Conservation (phyloP, 2,888 invertebrate genomes). For the Drosophila emarginata region DNA sequence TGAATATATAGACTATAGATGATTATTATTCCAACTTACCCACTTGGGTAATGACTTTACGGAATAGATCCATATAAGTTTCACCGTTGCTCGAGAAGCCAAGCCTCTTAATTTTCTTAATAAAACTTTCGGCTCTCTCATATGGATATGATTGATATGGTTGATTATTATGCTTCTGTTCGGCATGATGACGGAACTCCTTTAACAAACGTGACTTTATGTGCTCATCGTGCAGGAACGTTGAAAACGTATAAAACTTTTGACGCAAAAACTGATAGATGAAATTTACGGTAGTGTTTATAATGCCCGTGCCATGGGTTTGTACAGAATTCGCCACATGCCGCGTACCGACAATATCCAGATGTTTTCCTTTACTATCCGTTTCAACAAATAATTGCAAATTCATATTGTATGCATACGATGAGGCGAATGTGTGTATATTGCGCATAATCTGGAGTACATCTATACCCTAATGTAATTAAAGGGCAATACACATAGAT, state of each 20-base stretch:
- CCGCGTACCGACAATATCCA: conserved; percentile 96
- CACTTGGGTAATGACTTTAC: conserved; percentile 95
- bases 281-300: conserved; percentile 96
- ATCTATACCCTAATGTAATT: conserved; percentile 89
- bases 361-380: conserved; percentile 94
- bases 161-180: conserved; percentile 81
- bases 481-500: not conserved
- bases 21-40: conserved; percentile 83
- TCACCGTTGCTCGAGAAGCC: conserved; percentile 91
- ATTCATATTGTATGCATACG: conserved; percentile 97
- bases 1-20: conserved; percentile 56
- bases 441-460: conserved; percentile 98
- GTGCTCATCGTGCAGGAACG: conserved; percentile 98
- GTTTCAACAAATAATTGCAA: conserved; percentile 98
- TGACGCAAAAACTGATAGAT: conserved; percentile 96
- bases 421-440: conserved; percentile 96
- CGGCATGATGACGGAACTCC: conserved; percentile 92
- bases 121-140: conserved; percentile 96
- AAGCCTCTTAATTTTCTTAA: conserved; percentile 93
- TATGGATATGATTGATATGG: conserved; percentile 83
- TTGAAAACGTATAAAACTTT: conserved; percentile 96
- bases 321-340: conserved; percentile 98
- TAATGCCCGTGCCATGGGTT: conserved; percentile 97
- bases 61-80: conserved; percentile 96
- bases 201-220: conserved; percentile 96